Percentiles rank a stretch among this genome's conserved stretches.
phyloP scores from a whole-genome alignment of 1,140 invertebrate species.

The Andrena cerasifolii region DNA sequence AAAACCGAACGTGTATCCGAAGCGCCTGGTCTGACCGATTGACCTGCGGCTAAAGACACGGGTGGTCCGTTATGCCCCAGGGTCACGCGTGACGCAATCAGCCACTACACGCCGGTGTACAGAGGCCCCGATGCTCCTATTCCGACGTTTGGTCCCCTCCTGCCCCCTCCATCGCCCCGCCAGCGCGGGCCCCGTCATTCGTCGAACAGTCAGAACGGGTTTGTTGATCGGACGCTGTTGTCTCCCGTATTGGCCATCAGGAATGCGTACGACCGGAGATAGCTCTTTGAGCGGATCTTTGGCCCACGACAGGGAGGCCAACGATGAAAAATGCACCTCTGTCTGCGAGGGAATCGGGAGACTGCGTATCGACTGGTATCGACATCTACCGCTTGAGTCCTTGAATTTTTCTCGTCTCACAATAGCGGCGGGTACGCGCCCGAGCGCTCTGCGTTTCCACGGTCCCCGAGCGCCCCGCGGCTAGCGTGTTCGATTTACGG shows the following conservation, averaged over 20 bases:
- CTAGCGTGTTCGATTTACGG: constrained; percentile 27
- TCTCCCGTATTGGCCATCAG: constrained; percentile 44
- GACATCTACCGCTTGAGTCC: no score
- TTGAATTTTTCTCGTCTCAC: no score
- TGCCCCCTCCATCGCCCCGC: constrained; percentile 37
- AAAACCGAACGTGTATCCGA: constrained; percentile 48
- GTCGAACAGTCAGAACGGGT: constrained; percentile 58
- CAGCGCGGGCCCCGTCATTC: constrained; percentile 56
- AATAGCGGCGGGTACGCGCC: no score
- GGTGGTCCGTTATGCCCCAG: constrained; percentile 75
- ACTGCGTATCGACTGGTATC: no score
- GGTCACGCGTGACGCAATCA: constrained; percentile 73
- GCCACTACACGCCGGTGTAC: constrained; percentile 50
- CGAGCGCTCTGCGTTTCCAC: neutral
- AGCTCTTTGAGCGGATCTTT: constrained; percentile 51
- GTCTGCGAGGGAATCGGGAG: constrained; percentile 19
- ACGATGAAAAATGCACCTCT: constrained; percentile 41
- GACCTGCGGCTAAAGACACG: constrained; percentile 73
- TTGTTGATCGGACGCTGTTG: constrained; percentile 43
- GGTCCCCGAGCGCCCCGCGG: neutral
- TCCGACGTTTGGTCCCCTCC: constrained; percentile 50
- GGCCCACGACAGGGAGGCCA: constrained; percentile 2
- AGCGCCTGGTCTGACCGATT: constrained; percentile 68
- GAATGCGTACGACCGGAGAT: constrained; percentile 56
- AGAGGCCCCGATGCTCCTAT: constrained; percentile 51